Percentiles rank a stretch among this genome's conserved stretches.
Conservation (phyloP, 1,140 invertebrate species). For the Pomacea maculata region DNA sequence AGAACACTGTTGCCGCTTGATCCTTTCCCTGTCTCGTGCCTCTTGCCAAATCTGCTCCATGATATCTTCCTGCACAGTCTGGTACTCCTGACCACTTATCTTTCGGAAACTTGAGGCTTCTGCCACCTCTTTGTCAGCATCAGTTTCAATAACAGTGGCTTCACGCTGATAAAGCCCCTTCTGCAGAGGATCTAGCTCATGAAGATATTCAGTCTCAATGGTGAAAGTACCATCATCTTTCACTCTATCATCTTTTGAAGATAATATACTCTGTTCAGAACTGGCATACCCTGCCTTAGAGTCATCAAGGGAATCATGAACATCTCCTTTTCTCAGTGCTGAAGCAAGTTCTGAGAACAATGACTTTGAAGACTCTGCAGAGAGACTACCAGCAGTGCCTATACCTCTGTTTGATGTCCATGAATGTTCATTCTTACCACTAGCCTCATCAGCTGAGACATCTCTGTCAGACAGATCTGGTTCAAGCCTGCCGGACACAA, state of each 20-base stretch:
- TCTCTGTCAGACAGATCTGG: background rate
- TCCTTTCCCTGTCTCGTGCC: background rate
- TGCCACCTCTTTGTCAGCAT: conserved; percentile 43
- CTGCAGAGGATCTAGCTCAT: conserved; percentile 51
- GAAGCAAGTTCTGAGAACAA: too few species aligned
- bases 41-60: conserved; percentile 16
- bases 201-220: conserved; percentile 58
- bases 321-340: too few species aligned
- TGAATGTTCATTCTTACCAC: too few species aligned
- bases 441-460: background rate
- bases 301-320: too few species aligned
- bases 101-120: conserved; percentile 52
- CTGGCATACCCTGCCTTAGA: too few species aligned
- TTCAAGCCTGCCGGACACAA: background rate
- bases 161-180: conserved; percentile 30
- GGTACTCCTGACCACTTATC: conserved; percentile 40
- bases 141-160: conserved; percentile 32
- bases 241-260: background rate
- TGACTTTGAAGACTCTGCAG: too few species aligned
- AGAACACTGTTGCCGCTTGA: background rate
- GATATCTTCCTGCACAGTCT: conserved; percentile 27
- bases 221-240: conserved; percentile 19
- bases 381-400: too few species aligned
- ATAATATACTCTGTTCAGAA: too few species aligned
- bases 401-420: too few species aligned